Evolutionary conservation across 2,113 vertebrate species (phyloP), one percentile per base, ranked within the genome.

Genomic region (Pedetes capensis): DNA sequence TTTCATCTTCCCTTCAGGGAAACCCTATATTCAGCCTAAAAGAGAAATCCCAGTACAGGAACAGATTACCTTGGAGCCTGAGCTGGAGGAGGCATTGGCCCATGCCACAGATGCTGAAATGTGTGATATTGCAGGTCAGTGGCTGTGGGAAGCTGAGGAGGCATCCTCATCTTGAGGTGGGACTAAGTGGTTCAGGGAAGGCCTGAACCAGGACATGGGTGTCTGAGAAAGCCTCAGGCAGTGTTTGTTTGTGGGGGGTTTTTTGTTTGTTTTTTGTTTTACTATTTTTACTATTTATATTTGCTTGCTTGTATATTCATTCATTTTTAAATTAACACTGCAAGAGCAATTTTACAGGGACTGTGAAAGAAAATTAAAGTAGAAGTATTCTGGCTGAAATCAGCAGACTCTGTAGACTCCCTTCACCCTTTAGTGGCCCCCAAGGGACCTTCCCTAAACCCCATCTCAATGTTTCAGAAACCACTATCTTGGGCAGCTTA

Each of bases 61-160:
- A 96, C 99, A 99, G 97, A 98, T 99, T 93, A 98, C 98, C 0
- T 98, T 99, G 98, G 99, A 99, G 97, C 99, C 99, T 0, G 99
- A 99, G 98, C 97, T 99, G 97, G 99, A 99, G 97, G 99, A 99
- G 94, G 99, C 99, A 0, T 96, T 99, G 97, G 99, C 98, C 69
- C 98, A 99, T 0, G 99, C 99, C 97, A 99, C 99, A 0, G 99
- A 99, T 0, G 99, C 99, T 0, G 99, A 99, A 97, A 99, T 99
- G 99, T 99, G 99, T 10, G 99, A 99, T 92, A 99, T 99, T 49
- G 99, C 99, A 96, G 99, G 99, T 99, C 64, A 29, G 98, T 47
- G 29, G 34, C 91, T 6, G 57, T 5, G 20, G 84, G 39, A 32
- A 12, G 1, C 0, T 44, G 49, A 72, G 47, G 53, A 51, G 8